Evolutionary conservation across 2,113 vertebrate genomes (phyloP).

Genomic region (Corvus cornix): DNA sequence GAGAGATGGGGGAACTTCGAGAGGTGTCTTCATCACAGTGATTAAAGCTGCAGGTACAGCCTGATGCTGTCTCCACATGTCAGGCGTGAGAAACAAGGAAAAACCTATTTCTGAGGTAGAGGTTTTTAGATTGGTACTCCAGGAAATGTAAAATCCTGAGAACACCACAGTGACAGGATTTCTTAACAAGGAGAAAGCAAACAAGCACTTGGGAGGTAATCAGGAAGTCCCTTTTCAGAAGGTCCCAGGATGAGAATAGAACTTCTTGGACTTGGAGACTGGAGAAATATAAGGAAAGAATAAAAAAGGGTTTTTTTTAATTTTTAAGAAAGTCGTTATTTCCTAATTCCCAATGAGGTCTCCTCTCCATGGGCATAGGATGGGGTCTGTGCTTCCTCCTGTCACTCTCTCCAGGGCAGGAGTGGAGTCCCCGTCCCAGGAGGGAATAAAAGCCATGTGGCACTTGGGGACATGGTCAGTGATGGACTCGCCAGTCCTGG

Average conservation of each 20-base stretch:
- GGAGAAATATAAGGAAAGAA: neutral
- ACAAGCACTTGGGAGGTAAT: neutral
- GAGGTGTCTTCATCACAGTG: neutral
- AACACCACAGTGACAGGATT: neutral
- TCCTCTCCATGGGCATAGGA: neutral
- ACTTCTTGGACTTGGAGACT: neutral
- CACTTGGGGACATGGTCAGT: no score
- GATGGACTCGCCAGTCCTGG: neutral
- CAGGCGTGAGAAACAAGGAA: neutral
- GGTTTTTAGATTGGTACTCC: neutral
- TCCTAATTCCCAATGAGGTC: neutral
- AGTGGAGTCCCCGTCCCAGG: rapidly evolving
- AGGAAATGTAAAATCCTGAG: neutral
- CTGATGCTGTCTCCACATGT: neutral
- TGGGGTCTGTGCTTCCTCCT: no score
- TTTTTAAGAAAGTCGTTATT: neutral
- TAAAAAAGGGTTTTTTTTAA: rapidly evolving
- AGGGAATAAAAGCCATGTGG: rapidly evolving
- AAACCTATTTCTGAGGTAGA: neutral
- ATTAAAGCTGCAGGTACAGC: neutral
- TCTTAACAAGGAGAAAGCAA: neutral
- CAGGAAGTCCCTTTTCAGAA: neutral
- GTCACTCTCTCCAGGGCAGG: neutral
- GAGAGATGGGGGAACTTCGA: neutral
- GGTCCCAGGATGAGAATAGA: neutral